Evolutionary conservation across 1,140 invertebrate species (phyloP), one percentile per base, ranked within the genome.

Genomic region (Leptinotarsa defecta): DNA sequence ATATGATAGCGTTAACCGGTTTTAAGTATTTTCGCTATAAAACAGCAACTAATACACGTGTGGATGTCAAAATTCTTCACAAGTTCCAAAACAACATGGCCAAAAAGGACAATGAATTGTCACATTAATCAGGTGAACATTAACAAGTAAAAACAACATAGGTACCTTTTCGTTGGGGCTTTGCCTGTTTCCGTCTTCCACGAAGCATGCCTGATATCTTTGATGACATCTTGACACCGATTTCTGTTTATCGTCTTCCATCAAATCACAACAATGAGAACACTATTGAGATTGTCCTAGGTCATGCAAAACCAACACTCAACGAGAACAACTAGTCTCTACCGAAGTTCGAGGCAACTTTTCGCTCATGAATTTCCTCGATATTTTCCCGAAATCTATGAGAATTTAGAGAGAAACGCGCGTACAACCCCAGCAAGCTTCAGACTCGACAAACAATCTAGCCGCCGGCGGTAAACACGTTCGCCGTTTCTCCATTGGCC

Each of bases 401-500:
- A 27, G 52, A 72, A 61, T 57, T 19, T 15, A 13, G 13, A 49
- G 64, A 52, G 27, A 77, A 78, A 79, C 78, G 79, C 80, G 76
- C 76, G 63, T 73, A 79, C 82, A 83, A 77, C 81, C 83, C 80
- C 76, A 67, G 79, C 76, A 75, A 75, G 76, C 77, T 79, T 64
- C 75, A 78, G 80, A 78, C 79, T 81, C 81, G 70, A 68, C 71
- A 77, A 79, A 81, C 78, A 80, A 79, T 72, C 69, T 76, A 64
- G 77, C 79, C 81, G 78, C 78, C 79, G 80, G 80, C 80, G 80
- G 82, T 82, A 84, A 84, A 84, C 82, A 84, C 78, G 73, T 80
- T 81, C 76, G 80, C 77, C 75, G 77, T 79, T 80, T 83, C 83
- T 80, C 84, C 82, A 85, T 85, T 85, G 84, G 84, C 82, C 83